Conservation (phyloP, 2,888 invertebrate genomes). For the Dugesia japonica region DNA sequence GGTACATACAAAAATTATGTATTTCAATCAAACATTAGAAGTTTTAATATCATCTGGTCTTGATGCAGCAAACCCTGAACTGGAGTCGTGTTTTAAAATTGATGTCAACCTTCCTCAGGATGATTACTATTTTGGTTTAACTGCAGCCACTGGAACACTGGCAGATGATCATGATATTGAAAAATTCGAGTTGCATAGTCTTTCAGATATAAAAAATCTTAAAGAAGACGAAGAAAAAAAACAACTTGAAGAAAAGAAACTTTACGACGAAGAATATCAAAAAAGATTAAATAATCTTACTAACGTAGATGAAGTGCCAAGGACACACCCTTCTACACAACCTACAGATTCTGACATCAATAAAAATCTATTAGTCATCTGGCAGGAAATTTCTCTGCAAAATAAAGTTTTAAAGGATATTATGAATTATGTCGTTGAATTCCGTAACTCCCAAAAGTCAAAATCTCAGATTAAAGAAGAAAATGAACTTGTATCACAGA, state of each 20-base stretch:
- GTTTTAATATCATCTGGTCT: constrained; percentile 80
- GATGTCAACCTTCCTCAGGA: constrained; percentile 75
- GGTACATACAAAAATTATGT: constrained; percentile 74
- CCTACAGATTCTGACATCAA: not conserved
- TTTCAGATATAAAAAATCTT: not conserved
- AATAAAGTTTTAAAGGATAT: not conserved
- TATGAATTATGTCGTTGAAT: not conserved
- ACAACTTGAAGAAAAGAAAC: constrained; percentile 63
- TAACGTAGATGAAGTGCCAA: not conserved
- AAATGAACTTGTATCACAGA: not conserved
- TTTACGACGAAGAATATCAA: constrained; percentile 76
- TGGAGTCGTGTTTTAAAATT: constrained; percentile 76
- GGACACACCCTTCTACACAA: not conserved
- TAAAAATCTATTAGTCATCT: constrained; percentile 3
- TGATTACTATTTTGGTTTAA: constrained; percentile 73
- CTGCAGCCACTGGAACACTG: constrained; percentile 71
- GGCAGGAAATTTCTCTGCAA: not conserved
- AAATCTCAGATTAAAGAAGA: not conserved
- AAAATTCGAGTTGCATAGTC: not conserved
- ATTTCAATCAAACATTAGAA: constrained; percentile 71
- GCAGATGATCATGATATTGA: constrained; percentile 43
- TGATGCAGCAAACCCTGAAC: constrained; percentile 77
- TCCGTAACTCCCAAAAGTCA: not conserved
- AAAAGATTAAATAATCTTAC: constrained; percentile 49
- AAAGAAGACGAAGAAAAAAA: constrained; percentile 46